These are phyloP conservation scores for Malurus elegans DNA, from an alignment of 2,113 vertebrate species.

Conservation along the genomic window DNA sequence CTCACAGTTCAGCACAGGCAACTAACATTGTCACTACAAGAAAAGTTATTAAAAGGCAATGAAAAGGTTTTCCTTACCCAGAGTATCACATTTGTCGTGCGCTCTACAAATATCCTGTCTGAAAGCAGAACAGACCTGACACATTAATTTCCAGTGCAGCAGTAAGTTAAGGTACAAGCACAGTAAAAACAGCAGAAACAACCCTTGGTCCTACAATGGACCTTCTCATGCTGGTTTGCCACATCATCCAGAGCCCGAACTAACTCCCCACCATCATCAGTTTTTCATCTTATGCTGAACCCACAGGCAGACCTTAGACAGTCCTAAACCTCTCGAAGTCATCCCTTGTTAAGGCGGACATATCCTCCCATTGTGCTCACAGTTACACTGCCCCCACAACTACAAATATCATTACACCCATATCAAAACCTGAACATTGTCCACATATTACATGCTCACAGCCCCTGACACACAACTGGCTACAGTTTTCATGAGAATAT, in stretches of 20 bases:
- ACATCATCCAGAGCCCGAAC: neutral
- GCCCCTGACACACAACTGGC: neutral
- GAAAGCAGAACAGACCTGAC: slow-evolving; percentile 72
- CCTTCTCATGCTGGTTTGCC: neutral
- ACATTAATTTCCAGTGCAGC: slow-evolving; percentile 37
- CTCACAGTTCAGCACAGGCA: neutral
- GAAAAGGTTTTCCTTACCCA: slow-evolving; percentile 80
- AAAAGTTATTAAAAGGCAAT: neutral
- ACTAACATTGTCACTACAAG: neutral
- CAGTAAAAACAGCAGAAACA: neutral
- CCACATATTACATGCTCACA: neutral
- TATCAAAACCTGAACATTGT: neutral
- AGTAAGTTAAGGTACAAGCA: neutral
- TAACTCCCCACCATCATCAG: neutral
- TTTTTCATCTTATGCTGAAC: neutral
- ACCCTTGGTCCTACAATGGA: neutral
- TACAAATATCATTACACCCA: neutral
- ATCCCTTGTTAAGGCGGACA: neutral
- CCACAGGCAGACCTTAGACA: neutral
- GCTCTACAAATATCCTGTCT: slow-evolving; percentile 99
- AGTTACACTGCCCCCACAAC: neutral
- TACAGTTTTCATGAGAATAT: neutral
- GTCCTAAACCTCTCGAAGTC: neutral
- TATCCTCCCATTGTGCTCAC: neutral
- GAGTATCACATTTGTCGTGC: slow-evolving; percentile 95